phyloP scores from a whole-genome alignment of 1,140 invertebrate species.

The Cyclargus thomasi region DNA sequence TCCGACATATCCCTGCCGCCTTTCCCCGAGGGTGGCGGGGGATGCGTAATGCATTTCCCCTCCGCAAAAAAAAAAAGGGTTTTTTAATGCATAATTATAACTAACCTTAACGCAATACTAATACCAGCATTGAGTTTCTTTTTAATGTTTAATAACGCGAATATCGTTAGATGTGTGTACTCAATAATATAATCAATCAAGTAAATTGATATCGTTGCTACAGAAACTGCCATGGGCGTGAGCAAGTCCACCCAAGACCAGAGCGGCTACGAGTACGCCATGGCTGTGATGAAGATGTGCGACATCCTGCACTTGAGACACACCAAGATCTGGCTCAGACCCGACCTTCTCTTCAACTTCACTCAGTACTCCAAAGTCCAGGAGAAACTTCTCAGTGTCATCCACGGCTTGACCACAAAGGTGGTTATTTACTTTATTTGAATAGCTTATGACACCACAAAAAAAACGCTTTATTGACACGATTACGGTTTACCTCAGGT shows the following conservation, averaged over 20 bases:
- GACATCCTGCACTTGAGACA: constrained; percentile 89
- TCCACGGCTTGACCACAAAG: constrained; percentile 90
- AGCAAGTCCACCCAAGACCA: constrained; percentile 84
- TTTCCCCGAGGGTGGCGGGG: no score
- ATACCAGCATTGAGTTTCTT: no score
- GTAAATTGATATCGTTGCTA: constrained; percentile 20
- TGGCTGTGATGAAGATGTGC: constrained; percentile 91
- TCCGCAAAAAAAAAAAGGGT: no score
- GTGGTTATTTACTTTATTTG: constrained; percentile 36
- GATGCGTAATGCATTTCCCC: no score
- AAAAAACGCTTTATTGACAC: neutral
- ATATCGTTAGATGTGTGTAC: no score
- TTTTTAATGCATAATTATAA: neutral
- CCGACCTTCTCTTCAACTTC: constrained; percentile 87
- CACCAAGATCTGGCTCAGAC: constrained; percentile 87
- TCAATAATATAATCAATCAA: neutral
- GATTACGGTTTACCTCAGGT: constrained; percentile 64
- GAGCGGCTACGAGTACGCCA: constrained; percentile 86
- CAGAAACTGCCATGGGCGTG: constrained; percentile 89
- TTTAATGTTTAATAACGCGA: no score
- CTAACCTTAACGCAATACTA: no score
- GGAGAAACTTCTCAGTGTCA: constrained; percentile 83
- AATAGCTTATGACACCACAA: constrained; percentile 1
- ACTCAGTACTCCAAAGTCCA: constrained; percentile 86
- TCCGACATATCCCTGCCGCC: no score